These are phyloP conservation scores for Natrix natrix DNA, from an alignment of 2,797 vertebrate species.

Conservation along the genomic window DNA sequence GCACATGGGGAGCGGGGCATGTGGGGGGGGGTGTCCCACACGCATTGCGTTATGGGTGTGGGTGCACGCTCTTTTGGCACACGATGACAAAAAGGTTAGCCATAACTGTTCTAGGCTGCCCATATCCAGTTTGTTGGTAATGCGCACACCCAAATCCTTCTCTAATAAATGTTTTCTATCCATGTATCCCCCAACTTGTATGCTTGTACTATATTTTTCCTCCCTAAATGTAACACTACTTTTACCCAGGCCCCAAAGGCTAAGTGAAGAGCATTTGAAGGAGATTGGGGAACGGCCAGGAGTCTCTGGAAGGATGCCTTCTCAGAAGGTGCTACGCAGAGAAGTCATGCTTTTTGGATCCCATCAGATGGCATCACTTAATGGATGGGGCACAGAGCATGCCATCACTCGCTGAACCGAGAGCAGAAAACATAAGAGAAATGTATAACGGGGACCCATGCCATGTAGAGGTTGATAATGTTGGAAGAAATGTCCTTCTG, in stretches of 20 bases:
- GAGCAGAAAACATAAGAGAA: background rate
- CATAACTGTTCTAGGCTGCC: too few relatives aligned
- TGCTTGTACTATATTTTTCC: background rate
- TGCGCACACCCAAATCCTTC: background rate
- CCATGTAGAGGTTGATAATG: background rate
- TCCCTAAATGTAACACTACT: background rate
- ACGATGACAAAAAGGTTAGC: too few relatives aligned
- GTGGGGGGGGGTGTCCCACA: too few relatives aligned
- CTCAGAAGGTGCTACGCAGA: background rate
- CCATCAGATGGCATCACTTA: background rate
- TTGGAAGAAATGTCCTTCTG: too few relatives aligned
- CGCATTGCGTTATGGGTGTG: too few relatives aligned
- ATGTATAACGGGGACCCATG: background rate
- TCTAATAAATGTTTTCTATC: background rate
- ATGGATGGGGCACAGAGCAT: background rate
- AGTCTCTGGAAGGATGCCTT: background rate
- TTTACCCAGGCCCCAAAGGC: background rate
- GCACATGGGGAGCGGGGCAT: too few relatives aligned
- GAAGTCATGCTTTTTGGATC: background rate
- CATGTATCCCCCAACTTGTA: background rate
- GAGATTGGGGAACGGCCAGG: background rate
- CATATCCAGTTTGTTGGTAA: background rate
- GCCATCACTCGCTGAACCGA: background rate
- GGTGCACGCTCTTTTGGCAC: too few relatives aligned
- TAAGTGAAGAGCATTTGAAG: background rate